A percentile compares a stretch with the other conserved stretches of the same genome.
Evolutionary conservation across 2,888 invertebrate genomes (phyloP).

Genomic region (Tetheella fluctuosa): DNA sequence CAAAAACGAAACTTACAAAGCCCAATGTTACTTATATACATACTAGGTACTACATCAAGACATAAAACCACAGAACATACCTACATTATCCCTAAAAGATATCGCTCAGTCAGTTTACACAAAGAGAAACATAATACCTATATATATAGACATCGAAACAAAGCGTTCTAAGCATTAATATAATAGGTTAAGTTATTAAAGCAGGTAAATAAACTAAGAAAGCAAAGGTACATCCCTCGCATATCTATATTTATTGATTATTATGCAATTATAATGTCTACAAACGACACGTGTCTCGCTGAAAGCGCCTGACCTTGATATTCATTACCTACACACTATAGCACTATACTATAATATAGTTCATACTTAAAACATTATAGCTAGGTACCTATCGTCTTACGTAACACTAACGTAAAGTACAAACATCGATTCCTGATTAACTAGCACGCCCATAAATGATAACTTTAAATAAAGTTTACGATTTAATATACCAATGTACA

Average conservation of each 20-base stretch:
- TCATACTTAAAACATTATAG: slow-evolving; percentile 42
- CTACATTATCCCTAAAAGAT: neutral
- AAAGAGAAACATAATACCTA: neutral
- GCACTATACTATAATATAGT: slow-evolving; percentile 41
- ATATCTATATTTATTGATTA: slow-evolving; percentile 35
- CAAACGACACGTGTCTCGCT: slow-evolving; percentile 48
- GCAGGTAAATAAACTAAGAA: neutral
- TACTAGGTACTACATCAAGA: too few relatives aligned
- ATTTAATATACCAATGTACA: slow-evolving; percentile 35
- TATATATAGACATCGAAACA: neutral
- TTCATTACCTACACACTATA: slow-evolving; percentile 52
- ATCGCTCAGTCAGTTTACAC: too few relatives aligned
- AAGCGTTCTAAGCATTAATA: neutral
- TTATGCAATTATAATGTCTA: slow-evolving; percentile 44
- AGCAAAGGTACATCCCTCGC: slow-evolving; percentile 24
- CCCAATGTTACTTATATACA: too few relatives aligned
- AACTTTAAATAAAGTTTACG: slow-evolving; percentile 58
- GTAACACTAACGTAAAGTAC: slow-evolving; percentile 64
- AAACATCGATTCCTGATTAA: slow-evolving; percentile 60
- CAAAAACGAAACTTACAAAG: too few relatives aligned
- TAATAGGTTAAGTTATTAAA: neutral
- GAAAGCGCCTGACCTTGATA: slow-evolving; percentile 74
- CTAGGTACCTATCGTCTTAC: slow-evolving; percentile 58
- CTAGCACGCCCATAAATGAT: slow-evolving; percentile 51
- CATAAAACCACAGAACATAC: neutral